Evolutionary conservation across 2,797 vertebrate genomes (phyloP), one percentile per base, ranked within the genome.

Genomic region (Lates japonicus): DNA sequence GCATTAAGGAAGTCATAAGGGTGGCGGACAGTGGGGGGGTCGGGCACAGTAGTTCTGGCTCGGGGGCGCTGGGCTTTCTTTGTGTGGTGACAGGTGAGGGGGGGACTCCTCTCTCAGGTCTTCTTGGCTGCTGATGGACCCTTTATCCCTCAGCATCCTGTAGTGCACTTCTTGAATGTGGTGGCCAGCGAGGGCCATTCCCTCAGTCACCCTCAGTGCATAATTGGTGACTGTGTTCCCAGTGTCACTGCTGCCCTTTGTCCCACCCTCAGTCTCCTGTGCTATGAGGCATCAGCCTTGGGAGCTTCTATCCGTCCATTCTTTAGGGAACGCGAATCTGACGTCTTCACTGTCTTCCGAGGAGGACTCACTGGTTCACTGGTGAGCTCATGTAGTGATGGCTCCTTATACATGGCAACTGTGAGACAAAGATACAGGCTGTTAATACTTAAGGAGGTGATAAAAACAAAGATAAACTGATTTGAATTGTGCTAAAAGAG

Each of bases 321-420:
- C 90, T 92, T 94, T 68, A 89, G 92, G 59, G 90, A 88, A 42
- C 87, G 94, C 35, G 89, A 95, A 90, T 95, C 95, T 3, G 93
- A 94, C 4, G 95, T 96, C 92, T 96, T 96, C 31, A 86, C 92
- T 11, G 95, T 93, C 91, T 96, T 96, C 41, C 95, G 90, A 7
- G 94, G 95, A 65, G 96, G 95, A 87, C 96, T 95, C 80, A 96
- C 92, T 0, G 93, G 95, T 79, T 96, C 96, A 0, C 68, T 71
- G 73, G 91, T 80, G 10, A 99, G 96, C 90, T 97, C 97, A 0
- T 99, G 98, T 74, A 99, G 95, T 10, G 98, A 98, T 13, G 98
- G 98, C 92, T 99, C 98, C 95, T 98, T 99, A 90, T 99, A 99
- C 97, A 99, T 98, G 54, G 98, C 98, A 92, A 99, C 98, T 99